Evolutionary conservation across 2,797 vertebrate species (phyloP).

Genomic region (Mormyrus proboscirostris): DNA sequence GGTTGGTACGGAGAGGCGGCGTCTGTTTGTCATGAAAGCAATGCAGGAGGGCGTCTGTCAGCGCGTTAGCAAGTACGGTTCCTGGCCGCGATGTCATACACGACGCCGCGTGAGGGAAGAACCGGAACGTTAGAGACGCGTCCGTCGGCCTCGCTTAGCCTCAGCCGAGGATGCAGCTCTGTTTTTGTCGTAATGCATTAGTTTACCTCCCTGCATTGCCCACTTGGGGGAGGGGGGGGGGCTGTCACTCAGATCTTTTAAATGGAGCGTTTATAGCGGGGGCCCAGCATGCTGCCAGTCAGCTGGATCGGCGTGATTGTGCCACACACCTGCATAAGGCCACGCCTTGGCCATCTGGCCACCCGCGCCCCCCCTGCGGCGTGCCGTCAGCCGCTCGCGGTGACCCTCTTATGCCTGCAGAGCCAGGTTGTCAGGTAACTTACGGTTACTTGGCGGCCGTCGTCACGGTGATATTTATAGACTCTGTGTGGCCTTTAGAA

Average conservation of each 20-base stretch:
- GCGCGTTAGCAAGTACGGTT: background rate
- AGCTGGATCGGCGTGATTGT: background rate
- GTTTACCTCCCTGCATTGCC: background rate
- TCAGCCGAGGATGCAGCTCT: background rate
- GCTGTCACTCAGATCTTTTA: background rate
- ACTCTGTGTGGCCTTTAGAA: constrained; percentile 14
- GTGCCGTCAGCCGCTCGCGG: background rate
- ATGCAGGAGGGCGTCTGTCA: background rate
- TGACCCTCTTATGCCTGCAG: background rate
- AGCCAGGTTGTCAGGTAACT: background rate
- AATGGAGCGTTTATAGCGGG: background rate
- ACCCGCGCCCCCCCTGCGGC: background rate
- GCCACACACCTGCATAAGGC: background rate
- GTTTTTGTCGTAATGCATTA: background rate
- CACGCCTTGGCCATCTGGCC: background rate
- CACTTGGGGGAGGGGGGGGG: background rate
- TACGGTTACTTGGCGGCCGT: background rate
- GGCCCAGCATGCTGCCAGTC: background rate
- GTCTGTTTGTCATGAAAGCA: background rate
- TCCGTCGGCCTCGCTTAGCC: background rate
- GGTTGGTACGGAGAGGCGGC: background rate
- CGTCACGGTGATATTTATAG: background rate
- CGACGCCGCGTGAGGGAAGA: background rate
- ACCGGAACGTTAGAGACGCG: background rate
- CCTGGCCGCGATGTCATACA: background rate